Base-by-base conservation (phyloP, 2,113 vertebrate genomes). In the Takifugu flavidus region DNA sequence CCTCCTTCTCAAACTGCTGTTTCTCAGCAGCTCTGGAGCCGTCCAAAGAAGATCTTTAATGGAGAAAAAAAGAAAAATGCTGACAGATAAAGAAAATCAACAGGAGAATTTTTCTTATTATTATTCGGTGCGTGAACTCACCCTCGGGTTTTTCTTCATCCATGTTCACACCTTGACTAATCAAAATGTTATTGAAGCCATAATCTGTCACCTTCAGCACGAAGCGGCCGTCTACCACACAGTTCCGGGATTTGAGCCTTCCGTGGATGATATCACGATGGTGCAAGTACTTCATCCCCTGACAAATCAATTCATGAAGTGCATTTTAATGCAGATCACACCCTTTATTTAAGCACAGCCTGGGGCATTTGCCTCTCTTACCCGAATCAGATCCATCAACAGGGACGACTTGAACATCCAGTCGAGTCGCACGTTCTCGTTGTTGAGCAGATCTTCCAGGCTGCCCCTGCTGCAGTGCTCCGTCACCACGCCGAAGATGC, bases 371-470 rank as follows among this genome's bases (percentile, higher is more conserved):
- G 46, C 49, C 13, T 59, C 13, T 56, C 70, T 67, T 74, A 96
- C 96, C 91, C 94, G 93, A 68, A 98, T 94, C 66, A 98, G 92
- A 84, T 98, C 95, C 55, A 95, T 85, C 27, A 98, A 83, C 49
- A 98, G 87, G 2, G 96, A 98, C 3, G 95, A 96, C 79, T 98
- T 98, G 84, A 98, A 98, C 96, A 98, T 98, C 95, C 96, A 98
- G 75, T 98, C 96, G 1, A 98, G 89, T 64, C 96, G 95, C 83
- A 98, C 95, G 10, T 98, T 94, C 55, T 91, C 87, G 2, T 96
- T 95, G 55, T 39, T 75, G 56, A 98, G 89, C 1, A 98, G 90
- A 62, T 98, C 93, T 56, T 96, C 90, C 3, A 98, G 87, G 59
- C 95, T 96, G 26, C 95, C 96, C 0, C 95, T 90, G 1, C 88